Evolutionary conservation across 2,888 invertebrate genomes (phyloP), one percentile per base, ranked within the genome.

Genomic region (Drosophila anceps): DNA sequence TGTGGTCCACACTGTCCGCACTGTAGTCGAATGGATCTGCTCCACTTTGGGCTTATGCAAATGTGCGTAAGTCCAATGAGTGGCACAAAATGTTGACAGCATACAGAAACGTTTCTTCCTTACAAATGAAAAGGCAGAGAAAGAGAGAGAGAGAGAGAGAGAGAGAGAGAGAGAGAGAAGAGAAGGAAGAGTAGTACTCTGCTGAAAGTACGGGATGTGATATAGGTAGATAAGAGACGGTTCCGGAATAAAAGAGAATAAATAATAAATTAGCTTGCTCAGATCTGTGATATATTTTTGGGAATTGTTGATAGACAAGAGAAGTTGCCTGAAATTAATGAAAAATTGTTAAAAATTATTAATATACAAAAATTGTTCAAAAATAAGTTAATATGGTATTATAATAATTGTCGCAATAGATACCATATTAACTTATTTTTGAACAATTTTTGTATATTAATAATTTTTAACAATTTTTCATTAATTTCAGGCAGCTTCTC

Each of bases 1-100:
- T 73, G 66, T 62, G 66, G 66, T 43, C 13, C 41, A 29, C 68
- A 39, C 7, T 27, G 12, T 27, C 50, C 39, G 24, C 12, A 43
- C 48, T 24, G 27, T 41, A 27, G 64, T 15, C 59, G 50, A 5
- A 55, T 12, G 57, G 65, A 63, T 51, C 50, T 60, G 60, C 43
- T 65, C 27, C 65, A 55, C 43, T 65, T 55, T 50, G 54, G 37
- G 62, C 65, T 85, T 83, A 85, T 82, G 85, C 67, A 83, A 83
- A 85, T 85, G 60, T 51, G 65, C 24, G 44, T 18, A 20, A 41
- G 20, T 54, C 27, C 66, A 61, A 60, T 54, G 57, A 50, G 63
- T 67, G 74, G 69, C 73, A 71, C 72, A 75, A 68, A 72, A 55
- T 37, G 54, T 76, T 65, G 80, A 71, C 53, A 69, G 68, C 54